A percentile compares a stretch with the other conserved stretches of the same genome.
These are phyloP conservation scores for Gobio occitaniae DNA, from an alignment of 2,797 vertebrate species.

Conservation along the genomic window DNA sequence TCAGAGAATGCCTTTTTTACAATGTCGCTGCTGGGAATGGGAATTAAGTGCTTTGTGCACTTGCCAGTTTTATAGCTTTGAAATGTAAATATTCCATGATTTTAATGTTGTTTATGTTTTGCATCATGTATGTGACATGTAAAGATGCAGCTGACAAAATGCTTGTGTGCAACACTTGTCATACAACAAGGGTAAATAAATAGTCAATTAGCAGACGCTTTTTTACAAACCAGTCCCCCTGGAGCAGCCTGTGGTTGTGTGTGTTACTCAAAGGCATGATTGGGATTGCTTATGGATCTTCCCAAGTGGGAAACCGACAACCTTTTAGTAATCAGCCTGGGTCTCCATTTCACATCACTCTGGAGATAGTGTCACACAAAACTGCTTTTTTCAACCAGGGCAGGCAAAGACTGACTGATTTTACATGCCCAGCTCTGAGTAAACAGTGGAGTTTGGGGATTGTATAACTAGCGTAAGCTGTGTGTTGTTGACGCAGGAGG, in stretches of 20 bases:
- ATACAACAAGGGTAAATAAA: not conserved
- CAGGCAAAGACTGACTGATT: not conserved
- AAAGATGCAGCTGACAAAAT: not conserved
- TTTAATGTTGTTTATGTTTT: constrained; percentile 1
- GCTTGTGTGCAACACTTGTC: not conserved
- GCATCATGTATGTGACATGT: constrained; percentile 20
- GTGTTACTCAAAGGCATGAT: constrained; percentile 10
- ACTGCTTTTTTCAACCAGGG: constrained; percentile 7
- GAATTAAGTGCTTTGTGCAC: not conserved
- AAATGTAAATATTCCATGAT: constrained; percentile 15
- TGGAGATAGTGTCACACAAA: not conserved
- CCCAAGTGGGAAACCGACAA: constrained; percentile 2
- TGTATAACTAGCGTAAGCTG: constrained; percentile 19
- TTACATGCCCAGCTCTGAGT: not conserved
- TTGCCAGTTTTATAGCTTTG: constrained; percentile 28
- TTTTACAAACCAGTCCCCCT: not conserved
- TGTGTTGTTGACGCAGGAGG: constrained; percentile 75
- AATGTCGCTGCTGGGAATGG: not conserved
- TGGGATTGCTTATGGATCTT: constrained; percentile 9
- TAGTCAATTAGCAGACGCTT: not conserved
- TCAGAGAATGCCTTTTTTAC: not conserved
- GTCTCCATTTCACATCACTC: not conserved
- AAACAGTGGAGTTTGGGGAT: constrained; percentile 2
- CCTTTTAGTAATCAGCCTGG: not conserved
- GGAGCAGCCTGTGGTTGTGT: not conserved